Conservation (phyloP, 2,888 invertebrate genomes). For the Drosophila kuntzei region DNA sequence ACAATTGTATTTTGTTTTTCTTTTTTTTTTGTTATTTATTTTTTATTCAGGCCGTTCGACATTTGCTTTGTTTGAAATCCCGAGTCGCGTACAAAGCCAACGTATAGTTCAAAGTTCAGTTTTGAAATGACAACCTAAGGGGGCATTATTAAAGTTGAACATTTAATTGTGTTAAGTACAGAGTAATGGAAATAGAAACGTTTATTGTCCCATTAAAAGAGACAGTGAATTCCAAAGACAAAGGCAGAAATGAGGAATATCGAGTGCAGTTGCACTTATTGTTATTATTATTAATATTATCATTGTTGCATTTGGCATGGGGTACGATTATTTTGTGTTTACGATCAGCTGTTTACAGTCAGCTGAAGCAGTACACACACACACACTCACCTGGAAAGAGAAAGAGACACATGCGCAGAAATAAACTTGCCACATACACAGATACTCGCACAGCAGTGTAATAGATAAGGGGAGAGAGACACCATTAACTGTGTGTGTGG, state of each 20-base stretch:
- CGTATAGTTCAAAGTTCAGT: slow-evolving; percentile 51
- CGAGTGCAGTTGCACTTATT: slow-evolving; percentile 45
- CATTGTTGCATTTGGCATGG: slow-evolving; percentile 40
- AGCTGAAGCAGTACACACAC: slow-evolving; percentile 39
- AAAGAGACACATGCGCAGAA: slow-evolving; percentile 45
- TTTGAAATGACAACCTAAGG: slow-evolving; percentile 14
- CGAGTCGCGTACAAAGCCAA: slow-evolving; percentile 7
- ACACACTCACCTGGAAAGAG: background rate
- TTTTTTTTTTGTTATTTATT: slow-evolving; percentile 3
- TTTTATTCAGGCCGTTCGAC: slow-evolving; percentile 30
- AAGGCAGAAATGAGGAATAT: slow-evolving; percentile 18
- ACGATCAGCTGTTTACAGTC: slow-evolving; percentile 65
- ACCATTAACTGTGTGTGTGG: slow-evolving; percentile 32
- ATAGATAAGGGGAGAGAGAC: slow-evolving; percentile 38
- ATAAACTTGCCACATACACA: slow-evolving; percentile 9
- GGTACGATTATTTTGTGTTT: slow-evolving; percentile 50
- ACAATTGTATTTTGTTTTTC: slow-evolving; percentile 35
- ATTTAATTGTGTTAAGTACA: slow-evolving; percentile 14
- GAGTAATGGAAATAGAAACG: slow-evolving; percentile 5
- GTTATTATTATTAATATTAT: no score
- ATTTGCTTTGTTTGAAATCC: slow-evolving; percentile 51
- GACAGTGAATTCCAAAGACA: background rate
- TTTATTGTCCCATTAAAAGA: background rate
- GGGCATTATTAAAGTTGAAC: slow-evolving; percentile 7
- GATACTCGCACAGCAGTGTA: slow-evolving; percentile 7